A percentile compares a stretch with the other conserved stretches of the same genome.
These are phyloP conservation scores for Plusia festucae DNA, from an alignment of 2,888 invertebrate genomes.

Conservation along the genomic window DNA sequence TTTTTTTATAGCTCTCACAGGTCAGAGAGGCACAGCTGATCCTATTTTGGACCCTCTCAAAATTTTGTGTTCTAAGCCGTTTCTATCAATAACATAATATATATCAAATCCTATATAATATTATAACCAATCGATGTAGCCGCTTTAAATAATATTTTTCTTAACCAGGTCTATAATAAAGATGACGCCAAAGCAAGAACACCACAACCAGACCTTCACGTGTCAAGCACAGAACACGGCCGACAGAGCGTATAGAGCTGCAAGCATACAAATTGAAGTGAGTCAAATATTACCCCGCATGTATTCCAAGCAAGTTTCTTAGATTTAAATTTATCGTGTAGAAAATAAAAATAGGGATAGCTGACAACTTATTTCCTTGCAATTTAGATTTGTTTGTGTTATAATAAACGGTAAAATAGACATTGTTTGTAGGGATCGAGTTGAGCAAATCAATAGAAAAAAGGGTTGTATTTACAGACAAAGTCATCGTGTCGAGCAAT, in stretches of 20 bases:
- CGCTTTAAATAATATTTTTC: slow-evolving; percentile 7
- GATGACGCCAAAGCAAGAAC: slow-evolving; percentile 95
- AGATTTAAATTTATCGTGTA: neutral
- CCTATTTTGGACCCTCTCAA: no score
- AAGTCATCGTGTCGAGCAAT: no score
- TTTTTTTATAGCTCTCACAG: no score
- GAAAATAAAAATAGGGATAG: neutral
- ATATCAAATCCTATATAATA: no score
- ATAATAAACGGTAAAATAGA: neutral
- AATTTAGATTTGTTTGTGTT: neutral
- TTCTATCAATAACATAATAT: no score
- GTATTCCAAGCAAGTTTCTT: neutral
- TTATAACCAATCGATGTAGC: neutral
- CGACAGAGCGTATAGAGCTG: slow-evolving; percentile 94
- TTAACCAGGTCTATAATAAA: slow-evolving; percentile 93
- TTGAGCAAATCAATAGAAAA: no score
- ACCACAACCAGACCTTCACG: slow-evolving; percentile 96
- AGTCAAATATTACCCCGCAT: slow-evolving; percentile 58
- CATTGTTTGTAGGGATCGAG: no score
- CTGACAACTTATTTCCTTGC: neutral
- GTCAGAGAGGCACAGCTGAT: no score
- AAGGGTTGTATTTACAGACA: no score
- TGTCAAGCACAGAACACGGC: slow-evolving; percentile 98
- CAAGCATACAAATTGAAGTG: slow-evolving; percentile 95
- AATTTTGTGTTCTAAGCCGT: no score